Percentiles rank a stretch among this genome's conserved stretches.
These are phyloP conservation scores for Agrochola circellaris DNA, from an alignment of 2,888 invertebrate species.

Conservation along the genomic window DNA sequence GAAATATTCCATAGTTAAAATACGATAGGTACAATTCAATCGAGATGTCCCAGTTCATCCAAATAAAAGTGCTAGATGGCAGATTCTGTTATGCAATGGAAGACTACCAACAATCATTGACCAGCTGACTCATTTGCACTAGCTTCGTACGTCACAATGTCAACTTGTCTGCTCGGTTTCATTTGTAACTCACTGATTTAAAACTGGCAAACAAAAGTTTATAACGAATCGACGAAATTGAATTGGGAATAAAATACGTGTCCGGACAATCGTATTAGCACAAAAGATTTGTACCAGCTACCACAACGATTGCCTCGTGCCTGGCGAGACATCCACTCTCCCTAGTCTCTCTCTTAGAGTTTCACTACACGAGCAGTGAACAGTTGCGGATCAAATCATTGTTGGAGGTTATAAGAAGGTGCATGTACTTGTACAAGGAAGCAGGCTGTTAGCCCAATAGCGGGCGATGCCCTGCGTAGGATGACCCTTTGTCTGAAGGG, in stretches of 20 bases:
- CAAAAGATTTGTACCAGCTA: constrained; percentile 12
- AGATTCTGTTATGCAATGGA: constrained; percentile 47
- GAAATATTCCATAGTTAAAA: constrained; percentile 1
- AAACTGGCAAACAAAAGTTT: background rate
- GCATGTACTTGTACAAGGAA: constrained; percentile 73
- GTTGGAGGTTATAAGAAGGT: constrained; percentile 63
- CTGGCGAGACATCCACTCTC: constrained; percentile 20
- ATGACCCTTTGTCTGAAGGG: constrained; percentile 80
- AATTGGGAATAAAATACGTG: background rate
- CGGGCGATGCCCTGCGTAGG: constrained; percentile 86
- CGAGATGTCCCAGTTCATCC: constrained; percentile 1
- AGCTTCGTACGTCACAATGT: constrained; percentile 21
- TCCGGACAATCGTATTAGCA: background rate
- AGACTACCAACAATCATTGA: constrained; percentile 17
- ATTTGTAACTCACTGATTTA: constrained; percentile 19
- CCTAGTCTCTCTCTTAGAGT: constrained; percentile 34
- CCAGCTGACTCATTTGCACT: constrained; percentile 28
- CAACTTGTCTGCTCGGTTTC: constrained; percentile 14
- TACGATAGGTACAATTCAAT: background rate
- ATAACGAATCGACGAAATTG: background rate
- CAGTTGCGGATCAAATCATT: constrained; percentile 36
- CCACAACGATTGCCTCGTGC: background rate
- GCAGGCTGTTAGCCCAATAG: constrained; percentile 75
- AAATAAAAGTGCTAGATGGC: constrained; percentile 13
- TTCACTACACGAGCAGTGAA: constrained; percentile 33